These are phyloP conservation scores for Colossoma macropomum DNA, from an alignment of 2,113 vertebrate genomes.

Conservation along the genomic window DNA sequence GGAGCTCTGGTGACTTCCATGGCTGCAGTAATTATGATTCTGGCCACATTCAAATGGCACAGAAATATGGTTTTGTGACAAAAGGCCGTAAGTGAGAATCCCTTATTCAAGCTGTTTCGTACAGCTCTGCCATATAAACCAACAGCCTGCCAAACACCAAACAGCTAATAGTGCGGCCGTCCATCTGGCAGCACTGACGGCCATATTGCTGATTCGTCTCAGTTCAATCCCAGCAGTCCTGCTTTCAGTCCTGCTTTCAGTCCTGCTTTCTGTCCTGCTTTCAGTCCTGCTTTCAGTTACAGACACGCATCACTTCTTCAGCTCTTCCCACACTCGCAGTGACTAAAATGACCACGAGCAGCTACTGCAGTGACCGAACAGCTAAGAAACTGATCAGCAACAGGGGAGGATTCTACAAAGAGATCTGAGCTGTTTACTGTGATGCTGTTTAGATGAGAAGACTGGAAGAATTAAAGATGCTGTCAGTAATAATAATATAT, in stretches of 20 bases:
- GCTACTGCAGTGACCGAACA: neutral
- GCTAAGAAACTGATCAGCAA: neutral
- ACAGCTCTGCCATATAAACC: constrained; percentile 20
- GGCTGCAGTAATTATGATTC: constrained; percentile 7
- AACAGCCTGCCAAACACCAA: constrained; percentile 24
- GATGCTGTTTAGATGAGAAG: neutral
- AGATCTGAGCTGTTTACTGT: neutral
- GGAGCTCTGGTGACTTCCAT: neutral
- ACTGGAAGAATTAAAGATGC: too few species aligned
- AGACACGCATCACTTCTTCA: constrained; percentile 34
- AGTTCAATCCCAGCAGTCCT: constrained; percentile 16
- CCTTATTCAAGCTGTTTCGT: constrained; percentile 36
- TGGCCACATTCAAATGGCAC: constrained; percentile 13
- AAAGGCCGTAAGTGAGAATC: constrained; percentile 18
- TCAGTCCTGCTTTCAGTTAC: constrained; percentile 6
- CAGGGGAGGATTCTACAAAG: neutral
- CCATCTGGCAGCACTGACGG: constrained; percentile 50
- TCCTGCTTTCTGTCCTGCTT: too few species aligned
- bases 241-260: too few species aligned
- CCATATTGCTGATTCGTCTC: constrained; percentile 38
- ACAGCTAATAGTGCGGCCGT: constrained; percentile 21
- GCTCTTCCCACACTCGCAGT: neutral
- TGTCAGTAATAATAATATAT: too few species aligned
- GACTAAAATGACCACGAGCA: neutral
- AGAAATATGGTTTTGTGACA: constrained; percentile 38